A percentile compares a stretch with the other conserved stretches of the same genome.
Evolutionary conservation across 2,113 vertebrate genomes (phyloP).

Genomic region (Ascaphus truei): DNA sequence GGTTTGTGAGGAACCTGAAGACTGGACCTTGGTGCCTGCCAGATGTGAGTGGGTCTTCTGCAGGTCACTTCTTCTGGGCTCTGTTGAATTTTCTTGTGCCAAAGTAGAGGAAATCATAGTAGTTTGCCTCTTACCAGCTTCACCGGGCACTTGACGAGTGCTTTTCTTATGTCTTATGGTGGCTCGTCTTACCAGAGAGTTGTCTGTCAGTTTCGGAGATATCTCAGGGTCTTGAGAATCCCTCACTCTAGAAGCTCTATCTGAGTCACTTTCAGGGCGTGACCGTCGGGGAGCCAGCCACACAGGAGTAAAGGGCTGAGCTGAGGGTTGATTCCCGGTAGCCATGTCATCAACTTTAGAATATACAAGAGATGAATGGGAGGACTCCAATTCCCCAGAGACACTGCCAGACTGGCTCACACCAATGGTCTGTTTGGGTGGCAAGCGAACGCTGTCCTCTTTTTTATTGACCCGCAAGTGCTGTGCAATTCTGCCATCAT

Average conservation of each 20-base stretch:
- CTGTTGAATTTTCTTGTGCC: background rate
- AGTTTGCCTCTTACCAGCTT: background rate
- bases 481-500: background rate
- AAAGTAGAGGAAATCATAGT: background rate
- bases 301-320: background rate
- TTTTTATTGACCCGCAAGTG: too few relatives aligned
- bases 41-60: background rate
- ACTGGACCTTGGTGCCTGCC: background rate
- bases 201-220: background rate
- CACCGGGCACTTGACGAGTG: background rate
- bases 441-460: too few relatives aligned
- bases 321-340: background rate
- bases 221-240: too few relatives aligned
- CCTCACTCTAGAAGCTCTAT: background rate
- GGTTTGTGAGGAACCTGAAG: background rate
- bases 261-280: background rate
- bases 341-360: background rate
- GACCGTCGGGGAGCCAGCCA: constrained; percentile 6
- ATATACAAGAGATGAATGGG: background rate
- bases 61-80: background rate
- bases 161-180: constrained; percentile 7
- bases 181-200: background rate
- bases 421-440: too few relatives aligned
- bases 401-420: background rate
- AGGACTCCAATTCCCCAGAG: background rate